These are phyloP conservation scores for Silvanus unidentatus DNA, from an alignment of 2,888 invertebrate species.

Conservation along the genomic window DNA sequence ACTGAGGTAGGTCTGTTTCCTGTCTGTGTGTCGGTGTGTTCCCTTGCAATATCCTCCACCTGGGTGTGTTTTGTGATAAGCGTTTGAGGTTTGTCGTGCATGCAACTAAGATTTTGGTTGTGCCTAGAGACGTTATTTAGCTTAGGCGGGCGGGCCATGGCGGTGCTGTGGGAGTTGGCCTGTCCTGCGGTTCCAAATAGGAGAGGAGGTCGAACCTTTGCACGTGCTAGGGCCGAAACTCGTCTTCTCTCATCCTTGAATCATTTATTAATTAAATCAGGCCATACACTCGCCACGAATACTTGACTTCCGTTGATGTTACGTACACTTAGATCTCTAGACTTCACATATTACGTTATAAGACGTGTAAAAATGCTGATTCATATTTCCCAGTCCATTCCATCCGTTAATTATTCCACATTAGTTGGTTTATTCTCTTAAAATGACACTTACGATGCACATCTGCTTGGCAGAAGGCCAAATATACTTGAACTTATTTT, in stretches of 20 bases:
- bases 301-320: slow-evolving; percentile 16
- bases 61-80: too few species aligned
- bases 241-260: slow-evolving; percentile 20
- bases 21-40: neutral
- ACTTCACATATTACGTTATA: too few species aligned
- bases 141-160: slow-evolving; percentile 30
- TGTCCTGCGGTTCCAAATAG: slow-evolving; percentile 28
- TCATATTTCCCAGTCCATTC: too few species aligned
- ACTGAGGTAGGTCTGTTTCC: slow-evolving; percentile 28
- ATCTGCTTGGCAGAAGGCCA: too few species aligned
- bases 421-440: too few species aligned
- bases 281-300: slow-evolving; percentile 19
- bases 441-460: too few species aligned
- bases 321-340: too few species aligned
- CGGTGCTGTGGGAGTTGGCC: slow-evolving; percentile 33
- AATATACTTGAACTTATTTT: too few species aligned
- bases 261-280: slow-evolving; percentile 18
- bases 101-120: neutral
- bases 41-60: too few species aligned
- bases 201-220: slow-evolving; percentile 41
- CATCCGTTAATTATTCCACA: too few species aligned
- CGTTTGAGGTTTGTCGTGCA: too few species aligned
- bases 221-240: slow-evolving; percentile 31
- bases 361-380: too few species aligned
- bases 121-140: slow-evolving; percentile 4